phyloP scores from a whole-genome alignment of 2,113 vertebrate genomes.

The Paramisgurnus dabryanus region DNA sequence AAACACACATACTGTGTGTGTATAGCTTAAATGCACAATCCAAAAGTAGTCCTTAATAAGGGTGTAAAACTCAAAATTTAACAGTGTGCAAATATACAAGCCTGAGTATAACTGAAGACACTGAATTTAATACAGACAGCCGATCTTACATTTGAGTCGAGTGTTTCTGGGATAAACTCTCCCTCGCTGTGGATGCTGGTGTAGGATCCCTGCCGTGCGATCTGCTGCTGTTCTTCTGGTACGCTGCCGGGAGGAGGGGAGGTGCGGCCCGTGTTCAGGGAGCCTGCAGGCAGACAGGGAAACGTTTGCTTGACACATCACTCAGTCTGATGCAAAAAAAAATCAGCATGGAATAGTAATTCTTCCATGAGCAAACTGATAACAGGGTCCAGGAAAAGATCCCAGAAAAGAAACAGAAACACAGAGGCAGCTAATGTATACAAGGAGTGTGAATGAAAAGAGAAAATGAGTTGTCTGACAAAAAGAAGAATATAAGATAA shows the following conservation, averaged over 20 bases:
- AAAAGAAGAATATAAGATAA: neutral
- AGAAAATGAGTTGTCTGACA: neutral
- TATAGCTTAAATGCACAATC: too few species aligned
- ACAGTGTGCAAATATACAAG: neutral
- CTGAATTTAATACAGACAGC: neutral
- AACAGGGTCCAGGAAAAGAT: neutral
- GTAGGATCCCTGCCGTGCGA: constrained; percentile 88
- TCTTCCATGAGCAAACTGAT: constrained; percentile 6
- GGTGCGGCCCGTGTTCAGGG: constrained; percentile 86
- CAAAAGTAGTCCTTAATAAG: too few species aligned
- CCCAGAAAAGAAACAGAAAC: neutral
- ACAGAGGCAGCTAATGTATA: neutral
- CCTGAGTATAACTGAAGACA: neutral
- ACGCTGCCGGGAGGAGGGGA: constrained; percentile 88
- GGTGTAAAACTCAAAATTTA: neutral
- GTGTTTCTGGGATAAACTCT: constrained; percentile 88
- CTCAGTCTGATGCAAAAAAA: neutral
- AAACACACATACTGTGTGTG: too few species aligned
- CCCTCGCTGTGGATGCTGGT: constrained; percentile 93
- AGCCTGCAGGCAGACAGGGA: constrained; percentile 72
- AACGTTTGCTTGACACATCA: neutral
- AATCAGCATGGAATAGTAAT: neutral
- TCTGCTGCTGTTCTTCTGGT: constrained; percentile 91
- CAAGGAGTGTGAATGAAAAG: neutral
- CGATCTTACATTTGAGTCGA: constrained; percentile 79